Evolutionary conservation across 2,797 vertebrate species (phyloP).

Genomic region (Lindbergichthys nudifrons): DNA sequence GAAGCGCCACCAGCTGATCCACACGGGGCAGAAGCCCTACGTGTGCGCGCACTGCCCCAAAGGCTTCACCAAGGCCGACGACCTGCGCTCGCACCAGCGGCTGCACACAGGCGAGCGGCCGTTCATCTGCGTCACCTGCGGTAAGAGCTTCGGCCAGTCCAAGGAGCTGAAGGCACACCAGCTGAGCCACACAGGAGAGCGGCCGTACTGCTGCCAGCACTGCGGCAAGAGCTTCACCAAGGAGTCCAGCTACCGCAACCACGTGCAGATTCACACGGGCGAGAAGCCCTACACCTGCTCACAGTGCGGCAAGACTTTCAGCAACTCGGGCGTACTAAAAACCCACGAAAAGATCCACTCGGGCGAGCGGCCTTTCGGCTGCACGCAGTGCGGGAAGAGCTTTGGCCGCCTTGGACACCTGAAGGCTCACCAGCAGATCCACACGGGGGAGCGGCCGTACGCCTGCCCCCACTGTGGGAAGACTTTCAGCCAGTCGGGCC

Average conservation of each 20-base stretch:
- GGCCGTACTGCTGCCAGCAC: conserved; percentile 83
- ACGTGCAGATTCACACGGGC: conserved; percentile 83
- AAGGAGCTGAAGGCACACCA: conserved; percentile 87
- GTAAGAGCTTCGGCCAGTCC: conserved; percentile 84
- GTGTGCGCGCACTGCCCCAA: conserved; percentile 86
- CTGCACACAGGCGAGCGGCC: conserved; percentile 87
- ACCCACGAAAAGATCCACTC: conserved; percentile 87
- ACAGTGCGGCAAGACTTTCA: conserved; percentile 85
- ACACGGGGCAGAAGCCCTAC: conserved; percentile 87
- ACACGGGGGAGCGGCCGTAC: conserved; percentile 85
- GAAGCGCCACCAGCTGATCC: conserved; percentile 87
- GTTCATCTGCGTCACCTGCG: conserved; percentile 81
- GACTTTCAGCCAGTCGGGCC: conserved; percentile 86
- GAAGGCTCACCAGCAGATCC: conserved; percentile 88
- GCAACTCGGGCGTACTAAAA: conserved; percentile 84
- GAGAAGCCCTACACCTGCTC: conserved; percentile 83
- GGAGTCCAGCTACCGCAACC: conserved; percentile 84
- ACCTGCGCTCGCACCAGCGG: conserved; percentile 86
- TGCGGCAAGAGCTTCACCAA: conserved; percentile 87
- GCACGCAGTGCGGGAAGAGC: conserved; percentile 87
- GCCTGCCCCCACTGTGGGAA: conserved; percentile 82
- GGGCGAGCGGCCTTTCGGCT: conserved; percentile 84
- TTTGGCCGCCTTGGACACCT: conserved; percentile 87
- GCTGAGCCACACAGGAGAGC: conserved; percentile 84
- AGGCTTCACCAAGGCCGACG: conserved; percentile 87